Percentiles rank a stretch among this genome's conserved stretches.
Evolutionary conservation across 64 coral and sea anemone species (phyloP).

Genomic region (Montipora cactus): DNA sequence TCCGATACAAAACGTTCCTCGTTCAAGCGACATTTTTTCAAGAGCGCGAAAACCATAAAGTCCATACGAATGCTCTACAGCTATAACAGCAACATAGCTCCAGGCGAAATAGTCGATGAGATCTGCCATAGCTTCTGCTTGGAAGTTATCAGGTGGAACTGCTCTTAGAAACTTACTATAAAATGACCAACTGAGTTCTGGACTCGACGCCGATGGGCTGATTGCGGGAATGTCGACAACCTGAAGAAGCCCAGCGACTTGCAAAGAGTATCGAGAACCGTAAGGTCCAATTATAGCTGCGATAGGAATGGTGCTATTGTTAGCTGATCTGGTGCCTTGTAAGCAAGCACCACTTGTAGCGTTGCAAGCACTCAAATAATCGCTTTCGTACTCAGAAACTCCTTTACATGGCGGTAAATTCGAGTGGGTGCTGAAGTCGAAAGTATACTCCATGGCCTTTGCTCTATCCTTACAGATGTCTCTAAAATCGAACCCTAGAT

Average conservation of each 20-base stretch:
- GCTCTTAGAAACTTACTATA: conserved; percentile 62
- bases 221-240: conserved; percentile 72
- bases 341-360: conserved; percentile 5
- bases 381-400: background rate
- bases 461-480: conserved; percentile 61
- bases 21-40: conserved; percentile 59
- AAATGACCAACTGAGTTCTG: conserved; percentile 69
- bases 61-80: conserved; percentile 77
- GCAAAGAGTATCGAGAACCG: conserved; percentile 56
- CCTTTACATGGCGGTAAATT: background rate
- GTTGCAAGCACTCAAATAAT: background rate
- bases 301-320: background rate
- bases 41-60: conserved; percentile 59
- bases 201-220: conserved; percentile 75
- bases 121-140: conserved; percentile 82
- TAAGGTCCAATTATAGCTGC: conserved; percentile 67
- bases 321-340: background rate
- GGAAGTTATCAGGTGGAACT: conserved; percentile 64
- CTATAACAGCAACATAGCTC: conserved; percentile 74
- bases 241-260: conserved; percentile 72
- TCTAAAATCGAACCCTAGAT: conserved; percentile 60
- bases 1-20: conserved; percentile 69
- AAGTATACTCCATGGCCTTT: conserved; percentile 60
- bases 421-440: conserved; percentile 56
- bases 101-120: conserved; percentile 72